A percentile compares a stretch with the other conserved stretches of the same genome.
These are phyloP conservation scores for Apis dorsata DNA, from an alignment of 1,140 invertebrate genomes.

Conservation along the genomic window DNA sequence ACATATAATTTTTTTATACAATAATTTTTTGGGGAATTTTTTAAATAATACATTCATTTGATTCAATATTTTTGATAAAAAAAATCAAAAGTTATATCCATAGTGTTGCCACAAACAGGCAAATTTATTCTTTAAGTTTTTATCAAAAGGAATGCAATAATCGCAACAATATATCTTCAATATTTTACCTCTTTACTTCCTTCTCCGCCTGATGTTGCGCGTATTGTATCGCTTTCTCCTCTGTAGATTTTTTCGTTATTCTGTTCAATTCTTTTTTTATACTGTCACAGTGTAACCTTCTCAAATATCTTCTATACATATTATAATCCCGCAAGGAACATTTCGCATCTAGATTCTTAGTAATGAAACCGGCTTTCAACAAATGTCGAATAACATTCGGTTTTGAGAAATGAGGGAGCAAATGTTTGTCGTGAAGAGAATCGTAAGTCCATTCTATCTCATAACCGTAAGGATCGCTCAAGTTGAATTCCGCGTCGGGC, in stretches of 20 bases:
- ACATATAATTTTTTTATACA: too few species aligned
- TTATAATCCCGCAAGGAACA: slow-evolving; percentile 76
- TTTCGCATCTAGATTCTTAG: slow-evolving; percentile 68
- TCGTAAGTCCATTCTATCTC: slow-evolving; percentile 71
- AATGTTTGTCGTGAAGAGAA: slow-evolving; percentile 75
- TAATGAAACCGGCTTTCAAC: slow-evolving; percentile 71
- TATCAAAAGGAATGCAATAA: too few species aligned
- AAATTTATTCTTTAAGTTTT: too few species aligned
- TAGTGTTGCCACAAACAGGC: too few species aligned
- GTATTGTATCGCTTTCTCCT: slow-evolving; percentile 56
- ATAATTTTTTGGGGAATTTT: too few species aligned
- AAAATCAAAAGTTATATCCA: too few species aligned
- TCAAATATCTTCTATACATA: slow-evolving; percentile 73
- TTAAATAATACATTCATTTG: too few species aligned
- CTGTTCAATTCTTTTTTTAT: slow-evolving; percentile 62
- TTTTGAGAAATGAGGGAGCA: slow-evolving; percentile 67
- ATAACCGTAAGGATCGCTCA: slow-evolving; percentile 71
- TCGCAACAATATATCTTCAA: not conserved
- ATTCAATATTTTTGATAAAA: too few species aligned
- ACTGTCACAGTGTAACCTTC: slow-evolving; percentile 66
- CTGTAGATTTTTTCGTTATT: slow-evolving; percentile 34
- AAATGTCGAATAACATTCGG: slow-evolving; percentile 63
- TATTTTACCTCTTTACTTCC: slow-evolving; percentile 63
- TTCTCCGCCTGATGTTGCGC: slow-evolving; percentile 63
- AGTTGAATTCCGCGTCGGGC: slow-evolving; percentile 64